phyloP scores from a whole-genome alignment of 2,888 invertebrate species.

The Apomyelois bistriatella region DNA sequence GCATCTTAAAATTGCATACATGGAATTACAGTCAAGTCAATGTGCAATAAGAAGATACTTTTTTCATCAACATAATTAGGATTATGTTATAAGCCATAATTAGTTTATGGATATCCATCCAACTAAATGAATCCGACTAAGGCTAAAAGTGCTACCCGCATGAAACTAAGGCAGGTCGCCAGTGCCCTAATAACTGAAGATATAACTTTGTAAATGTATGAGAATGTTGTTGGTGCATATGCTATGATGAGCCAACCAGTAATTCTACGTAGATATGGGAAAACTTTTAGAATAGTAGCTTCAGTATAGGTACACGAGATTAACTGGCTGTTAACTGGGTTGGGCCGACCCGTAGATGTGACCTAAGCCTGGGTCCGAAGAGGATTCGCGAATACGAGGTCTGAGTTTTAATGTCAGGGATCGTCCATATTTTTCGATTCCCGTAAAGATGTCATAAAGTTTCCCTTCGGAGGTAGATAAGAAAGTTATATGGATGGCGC shows the following conservation, averaged over 20 bases:
- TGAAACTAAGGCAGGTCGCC: too few species aligned
- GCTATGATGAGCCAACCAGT: background rate
- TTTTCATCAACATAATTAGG: too few species aligned
- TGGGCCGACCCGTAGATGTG: background rate
- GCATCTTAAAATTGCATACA: too few species aligned
- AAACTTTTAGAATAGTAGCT: background rate
- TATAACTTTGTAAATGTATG: background rate
- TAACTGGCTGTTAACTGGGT: constrained; percentile 1
- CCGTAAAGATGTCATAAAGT: constrained; percentile 72
- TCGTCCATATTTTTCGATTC: constrained; percentile 68
- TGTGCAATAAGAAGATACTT: too few species aligned
- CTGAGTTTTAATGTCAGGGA: constrained; percentile 52
- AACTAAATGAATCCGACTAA: too few species aligned
- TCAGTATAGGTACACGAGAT: constrained; percentile 1
- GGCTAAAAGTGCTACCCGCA: too few species aligned
- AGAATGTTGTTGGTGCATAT: background rate
- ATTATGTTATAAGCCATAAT: too few species aligned
- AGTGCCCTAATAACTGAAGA: too few species aligned
- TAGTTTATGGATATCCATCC: too few species aligned
- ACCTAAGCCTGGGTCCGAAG: background rate
- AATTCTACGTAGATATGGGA: background rate
- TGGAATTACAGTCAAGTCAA: too few species aligned
- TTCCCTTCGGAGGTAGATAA: constrained; percentile 65
- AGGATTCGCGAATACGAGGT: constrained; percentile 12
- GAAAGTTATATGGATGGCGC: constrained; percentile 64